Base-by-base conservation (phyloP, 2,888 invertebrate species). In the Tholera decimalis region DNA sequence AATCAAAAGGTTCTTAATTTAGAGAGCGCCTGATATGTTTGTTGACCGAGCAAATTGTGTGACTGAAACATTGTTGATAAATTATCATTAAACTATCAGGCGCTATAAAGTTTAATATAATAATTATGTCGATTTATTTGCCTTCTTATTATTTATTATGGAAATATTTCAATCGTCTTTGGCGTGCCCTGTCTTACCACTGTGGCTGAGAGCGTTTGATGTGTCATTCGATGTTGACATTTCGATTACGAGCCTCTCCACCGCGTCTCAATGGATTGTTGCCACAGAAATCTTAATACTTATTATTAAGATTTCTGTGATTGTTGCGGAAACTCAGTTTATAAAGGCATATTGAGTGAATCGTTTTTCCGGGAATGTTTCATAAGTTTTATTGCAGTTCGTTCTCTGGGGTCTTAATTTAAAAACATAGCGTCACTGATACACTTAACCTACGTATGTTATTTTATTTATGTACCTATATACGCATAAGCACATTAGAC, bases 51-150 rank as follows among this genome's bases (percentile, higher is more conserved):
- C 44, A 55, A 35, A 20, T 33, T 26, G 8, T 20, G 13, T 24
- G 15, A 11, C 18, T 24, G 11, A 18, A 28, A 6, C 15, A 37
- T 28, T 28, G 26, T 24, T 13, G 13, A 58, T 13, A 26, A 1
- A 1, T 39, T 39, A 30, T 22, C 18, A 47, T n/a, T 9, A 60
- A 70, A 26, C 8, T 11, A 9, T 1, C 22, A 66, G 71, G 71
- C 46, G 26, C 26, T 46, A 15, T 18, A 1, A 9, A n/a, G n/a
- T n/a, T n/a, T n/a, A n/a, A n/a, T n/a, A n/a, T n/a, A n/a, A n/a
- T n/a, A n/a, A n/a, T n/a, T n/a, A n/a, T n/a, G n/a, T n/a, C n/a
- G 5, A 28, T 18, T 24, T 24, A 37, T 55, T 55, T 20, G 11
- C 24, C 5, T 46, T 20, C n/a, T 22, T 20, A 11, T 11, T 22